Evolutionary conservation across 2,797 vertebrate genomes (phyloP).

Genomic region (Sebastes trivittatus): DNA sequence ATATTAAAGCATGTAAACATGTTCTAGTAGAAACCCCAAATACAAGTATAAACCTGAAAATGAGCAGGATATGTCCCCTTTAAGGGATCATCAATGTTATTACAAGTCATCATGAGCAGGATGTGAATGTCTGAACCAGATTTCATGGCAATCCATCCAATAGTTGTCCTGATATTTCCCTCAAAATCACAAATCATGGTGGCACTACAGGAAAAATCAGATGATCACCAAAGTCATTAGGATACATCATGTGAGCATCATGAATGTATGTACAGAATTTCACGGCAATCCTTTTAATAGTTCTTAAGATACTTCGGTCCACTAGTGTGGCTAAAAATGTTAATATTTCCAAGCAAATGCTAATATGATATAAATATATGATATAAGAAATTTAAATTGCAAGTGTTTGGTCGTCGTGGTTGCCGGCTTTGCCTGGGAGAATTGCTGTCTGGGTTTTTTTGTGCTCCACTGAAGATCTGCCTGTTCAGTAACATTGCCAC

Average conservation of each 20-base stretch:
- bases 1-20: no score
- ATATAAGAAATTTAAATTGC: neutral
- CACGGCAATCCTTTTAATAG: neutral
- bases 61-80: no score
- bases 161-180: no score
- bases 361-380: neutral
- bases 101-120: neutral
- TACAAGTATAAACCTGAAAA: no score
- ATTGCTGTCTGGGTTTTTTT: constrained; percentile 16
- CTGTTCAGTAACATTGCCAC: constrained; percentile 56
- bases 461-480: constrained; percentile 53
- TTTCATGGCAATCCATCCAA: no score
- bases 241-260: neutral
- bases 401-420: neutral
- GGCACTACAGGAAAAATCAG: neutral
- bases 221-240: neutral
- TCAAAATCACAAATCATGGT: neutral
- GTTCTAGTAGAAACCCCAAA: no score
- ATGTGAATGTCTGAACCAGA: no score
- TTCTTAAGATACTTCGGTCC: neutral
- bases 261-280: neutral
- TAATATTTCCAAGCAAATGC: neutral
- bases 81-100: neutral
- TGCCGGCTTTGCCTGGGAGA: constrained; percentile 26
- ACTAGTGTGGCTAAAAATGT: neutral